Conservation (phyloP, 2,113 vertebrate genomes). For the Bolborhynchus lineola region DNA sequence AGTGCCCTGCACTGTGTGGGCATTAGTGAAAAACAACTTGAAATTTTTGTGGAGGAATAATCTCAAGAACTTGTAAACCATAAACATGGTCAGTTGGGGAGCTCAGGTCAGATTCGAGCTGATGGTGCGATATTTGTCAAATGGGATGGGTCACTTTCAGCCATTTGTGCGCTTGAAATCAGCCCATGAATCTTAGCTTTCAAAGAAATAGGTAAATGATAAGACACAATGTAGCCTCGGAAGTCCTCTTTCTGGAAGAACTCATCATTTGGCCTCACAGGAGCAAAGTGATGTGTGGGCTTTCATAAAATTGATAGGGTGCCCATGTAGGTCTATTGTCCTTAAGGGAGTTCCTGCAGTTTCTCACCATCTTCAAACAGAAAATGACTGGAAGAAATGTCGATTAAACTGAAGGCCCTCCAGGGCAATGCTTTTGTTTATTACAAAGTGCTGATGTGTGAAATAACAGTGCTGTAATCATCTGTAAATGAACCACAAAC, state of each 20-base stretch:
- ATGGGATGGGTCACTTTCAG: not conserved
- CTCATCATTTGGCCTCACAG: not conserved
- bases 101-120: not conserved
- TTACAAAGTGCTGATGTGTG: slow-evolving; percentile 9
- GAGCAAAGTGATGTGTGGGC: not conserved
- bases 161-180: not conserved
- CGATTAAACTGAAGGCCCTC: not conserved
- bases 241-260: not conserved
- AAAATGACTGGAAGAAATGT: not conserved
- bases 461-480: slow-evolving; percentile 33
- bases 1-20: not conserved
- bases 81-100: not conserved
- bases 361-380: not conserved
- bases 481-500: slow-evolving; percentile 21
- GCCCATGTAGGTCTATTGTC: not conserved
- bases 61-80: not conserved
- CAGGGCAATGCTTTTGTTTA: slow-evolving; percentile 11
- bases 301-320: not conserved
- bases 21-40: not conserved
- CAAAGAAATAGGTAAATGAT: not conserved
- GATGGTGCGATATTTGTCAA: not conserved
- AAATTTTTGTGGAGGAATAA: not conserved
- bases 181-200: not conserved
- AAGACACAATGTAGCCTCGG: not conserved
- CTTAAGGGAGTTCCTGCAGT: not conserved